Base-by-base conservation (phyloP, 2,113 vertebrate species). In the Caranx melampygus region DNA sequence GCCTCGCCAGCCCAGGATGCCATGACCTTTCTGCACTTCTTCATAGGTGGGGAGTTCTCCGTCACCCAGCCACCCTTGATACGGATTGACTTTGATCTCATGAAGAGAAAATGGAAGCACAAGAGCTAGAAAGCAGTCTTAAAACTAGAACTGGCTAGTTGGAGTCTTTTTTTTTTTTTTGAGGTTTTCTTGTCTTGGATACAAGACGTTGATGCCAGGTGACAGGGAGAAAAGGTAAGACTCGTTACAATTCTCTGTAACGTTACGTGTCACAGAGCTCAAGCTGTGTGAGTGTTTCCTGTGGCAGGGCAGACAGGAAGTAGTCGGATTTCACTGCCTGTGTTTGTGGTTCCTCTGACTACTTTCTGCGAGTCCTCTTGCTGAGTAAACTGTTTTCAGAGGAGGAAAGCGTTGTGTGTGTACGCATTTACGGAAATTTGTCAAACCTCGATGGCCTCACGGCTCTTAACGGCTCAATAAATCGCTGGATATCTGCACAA, bases 241-340 rank as follows among this genome's bases (percentile, higher is more conserved):
- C 54, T 52, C 75, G 59, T 79, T 57, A 63, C 11, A 49, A 40
- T 79, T 66, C 52, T 58, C 35, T 88, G 21, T 66, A 58, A 34
- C 31, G 71, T 87, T 74, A 49, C 80, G 79, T 76, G 88, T 89
- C 80, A 65, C 75, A 67, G 87, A 87, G 78, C 71, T 88, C 84
- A 90, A 85, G 87, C 87, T 89, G 88, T 77, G 87, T 47, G 83
- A 93, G 89, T 78, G 91, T 93, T 95, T 95, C 95, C 94, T 94
- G 94, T 94, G 75, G 83, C 58, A 35, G 82, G 58, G 65, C 66
- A 90, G 89, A 91, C 92, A 94, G 95, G 95, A 95, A 95, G 90
- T 86, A 75, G 84, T 88, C 81, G 60, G 79, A 86, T 89, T 94
- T 94, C 83, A 64, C 81, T 71, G 87, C 57, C 45, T 85, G 44